A percentile compares a stretch with the other conserved stretches of the same genome.
phyloP scores from a whole-genome alignment of 2,113 vertebrate species.

The Syngnathus scovelli region DNA sequence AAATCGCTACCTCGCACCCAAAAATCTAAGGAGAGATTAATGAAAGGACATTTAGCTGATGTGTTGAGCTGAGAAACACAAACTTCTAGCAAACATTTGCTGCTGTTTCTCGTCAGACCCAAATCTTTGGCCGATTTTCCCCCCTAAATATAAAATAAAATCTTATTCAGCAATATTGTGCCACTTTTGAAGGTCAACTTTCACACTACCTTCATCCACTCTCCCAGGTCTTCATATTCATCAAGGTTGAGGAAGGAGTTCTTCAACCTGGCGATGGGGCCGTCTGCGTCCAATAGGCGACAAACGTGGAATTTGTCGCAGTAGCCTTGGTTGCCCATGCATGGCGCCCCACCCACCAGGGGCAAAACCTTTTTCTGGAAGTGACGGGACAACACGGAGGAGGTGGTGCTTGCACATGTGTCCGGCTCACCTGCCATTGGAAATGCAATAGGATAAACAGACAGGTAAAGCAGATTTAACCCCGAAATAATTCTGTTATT shows the following conservation, averaged over 20 bases:
- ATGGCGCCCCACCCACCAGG: constrained; percentile 62
- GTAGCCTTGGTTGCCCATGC: constrained; percentile 66
- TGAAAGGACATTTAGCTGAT: constrained; percentile 7
- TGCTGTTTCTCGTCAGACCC: background rate
- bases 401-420: constrained; percentile 72
- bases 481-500: background rate
- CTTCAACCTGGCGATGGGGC: constrained; percentile 73
- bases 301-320: constrained; percentile 74
- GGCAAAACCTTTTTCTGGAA: constrained; percentile 60
- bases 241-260: constrained; percentile 69
- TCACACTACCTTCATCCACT: constrained; percentile 72
- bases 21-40: constrained; percentile 13
- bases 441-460: background rate
- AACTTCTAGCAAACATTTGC: constrained; percentile 16
- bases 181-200: background rate
- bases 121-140: no score
- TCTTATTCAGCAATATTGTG: background rate
- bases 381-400: constrained; percentile 50
- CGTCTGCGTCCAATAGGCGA: constrained; percentile 70
- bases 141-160: no score
- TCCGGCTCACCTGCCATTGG: constrained; percentile 48
- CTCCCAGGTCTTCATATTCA: constrained; percentile 61
- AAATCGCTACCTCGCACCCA: constrained; percentile 9
- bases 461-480: background rate
- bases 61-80: background rate